These are phyloP conservation scores for Caprella mutica DNA, from an alignment of 2,888 invertebrate genomes.

Conservation along the genomic window DNA sequence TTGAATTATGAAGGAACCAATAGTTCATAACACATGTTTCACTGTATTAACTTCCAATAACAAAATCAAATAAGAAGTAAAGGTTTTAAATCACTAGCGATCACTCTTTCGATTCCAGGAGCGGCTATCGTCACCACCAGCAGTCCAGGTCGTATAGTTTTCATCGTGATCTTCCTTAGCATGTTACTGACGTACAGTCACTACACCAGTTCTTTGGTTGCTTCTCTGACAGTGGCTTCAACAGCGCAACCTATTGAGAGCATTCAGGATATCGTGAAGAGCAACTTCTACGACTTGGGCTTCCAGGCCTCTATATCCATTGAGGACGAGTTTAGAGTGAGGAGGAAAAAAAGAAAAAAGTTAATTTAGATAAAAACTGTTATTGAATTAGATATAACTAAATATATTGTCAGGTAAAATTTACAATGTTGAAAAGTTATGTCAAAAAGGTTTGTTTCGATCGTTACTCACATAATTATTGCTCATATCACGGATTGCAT, in stretches of 20 bases:
- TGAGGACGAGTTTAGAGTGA: constrained; percentile 22
- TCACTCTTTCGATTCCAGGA: constrained; percentile 8
- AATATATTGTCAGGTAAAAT: too few relatives aligned
- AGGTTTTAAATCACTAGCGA: too few relatives aligned
- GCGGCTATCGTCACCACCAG: constrained; percentile 20
- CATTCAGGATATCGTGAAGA: constrained; percentile 17
- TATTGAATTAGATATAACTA: too few relatives aligned
- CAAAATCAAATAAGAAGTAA: background rate
- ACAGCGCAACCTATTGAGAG: constrained; percentile 14
- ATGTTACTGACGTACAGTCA: constrained; percentile 26
- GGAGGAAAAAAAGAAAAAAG: too few relatives aligned
- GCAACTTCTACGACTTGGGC: constrained; percentile 18
- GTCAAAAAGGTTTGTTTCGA: too few relatives aligned
- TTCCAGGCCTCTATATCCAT: constrained; percentile 12
- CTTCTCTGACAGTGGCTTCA: constrained; percentile 26
- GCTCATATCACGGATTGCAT: too few relatives aligned
- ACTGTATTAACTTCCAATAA: too few relatives aligned
- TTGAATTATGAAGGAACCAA: too few relatives aligned
- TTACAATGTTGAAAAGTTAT: too few relatives aligned
- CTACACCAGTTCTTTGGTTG: constrained; percentile 29
- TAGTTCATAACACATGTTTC: background rate
- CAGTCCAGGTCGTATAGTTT: constrained; percentile 21
- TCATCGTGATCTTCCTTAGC: constrained; percentile 25
- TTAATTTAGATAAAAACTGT: too few relatives aligned
- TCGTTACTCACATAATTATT: too few relatives aligned